Evolutionary conservation across 2,113 vertebrate genomes (phyloP).

Genomic region (Halcyon senegalensis): DNA sequence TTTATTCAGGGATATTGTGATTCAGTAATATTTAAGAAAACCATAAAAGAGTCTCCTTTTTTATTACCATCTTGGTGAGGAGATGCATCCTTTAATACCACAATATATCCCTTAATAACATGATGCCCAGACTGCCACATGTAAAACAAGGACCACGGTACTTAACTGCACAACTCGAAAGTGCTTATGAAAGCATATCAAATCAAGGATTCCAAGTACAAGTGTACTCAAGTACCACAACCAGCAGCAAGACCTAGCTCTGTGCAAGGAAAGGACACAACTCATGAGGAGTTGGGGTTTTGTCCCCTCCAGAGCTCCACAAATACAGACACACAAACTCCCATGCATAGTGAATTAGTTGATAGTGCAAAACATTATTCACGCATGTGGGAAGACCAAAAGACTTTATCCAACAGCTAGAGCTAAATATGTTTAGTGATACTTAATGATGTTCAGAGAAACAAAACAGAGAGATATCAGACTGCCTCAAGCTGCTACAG

Average conservation of each 20-base stretch:
- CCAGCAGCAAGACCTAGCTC: not conserved
- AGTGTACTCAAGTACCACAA: not conserved
- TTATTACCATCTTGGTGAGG: not conserved
- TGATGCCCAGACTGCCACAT: rapidly evolving
- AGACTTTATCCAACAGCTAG: not conserved
- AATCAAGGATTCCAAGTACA: not conserved
- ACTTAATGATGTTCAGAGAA: not conserved
- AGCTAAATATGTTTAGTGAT: not conserved
- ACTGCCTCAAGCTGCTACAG: not conserved
- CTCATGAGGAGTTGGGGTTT: not conserved
- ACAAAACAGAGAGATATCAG: not conserved
- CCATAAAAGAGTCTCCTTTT: not conserved
- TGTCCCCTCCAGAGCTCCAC: not conserved
- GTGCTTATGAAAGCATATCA: not conserved
- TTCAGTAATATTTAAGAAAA: not conserved
- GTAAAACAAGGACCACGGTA: not conserved
- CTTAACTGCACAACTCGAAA: not conserved
- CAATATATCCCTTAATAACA: not conserved
- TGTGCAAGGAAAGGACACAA: not conserved
- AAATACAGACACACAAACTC: not conserved
- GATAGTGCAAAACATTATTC: not conserved
- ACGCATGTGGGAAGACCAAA: not conserved
- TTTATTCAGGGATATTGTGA: not conserved
- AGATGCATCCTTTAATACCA: not conserved
- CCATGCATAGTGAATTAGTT: rapidly evolving